Evolutionary conservation across 1,140 invertebrate genomes (phyloP).

Genomic region (Drosophila persimilis): DNA sequence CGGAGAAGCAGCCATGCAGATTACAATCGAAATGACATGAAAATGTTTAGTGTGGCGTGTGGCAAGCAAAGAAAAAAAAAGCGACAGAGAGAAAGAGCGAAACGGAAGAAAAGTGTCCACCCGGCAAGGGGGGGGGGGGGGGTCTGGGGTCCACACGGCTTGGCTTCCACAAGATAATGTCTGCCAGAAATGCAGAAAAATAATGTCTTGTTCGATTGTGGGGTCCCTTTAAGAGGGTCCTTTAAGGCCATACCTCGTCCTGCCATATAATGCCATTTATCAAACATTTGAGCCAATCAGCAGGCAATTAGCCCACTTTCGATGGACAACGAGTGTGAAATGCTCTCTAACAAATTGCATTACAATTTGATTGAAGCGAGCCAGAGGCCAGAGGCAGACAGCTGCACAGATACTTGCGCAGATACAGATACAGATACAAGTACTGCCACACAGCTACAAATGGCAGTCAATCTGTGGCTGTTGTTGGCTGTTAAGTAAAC

Average conservation of each 20-base stretch:
- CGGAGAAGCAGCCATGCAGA: slow-evolving; percentile 69
- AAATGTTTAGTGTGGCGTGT: slow-evolving; percentile 80
- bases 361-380: slow-evolving; percentile 58
- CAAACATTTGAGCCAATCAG: slow-evolving; percentile 23
- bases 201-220: slow-evolving; percentile 74
- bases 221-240: neutral
- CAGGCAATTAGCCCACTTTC: slow-evolving; percentile 65
- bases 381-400: neutral
- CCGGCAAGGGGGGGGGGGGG: neutral
- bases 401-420: neutral
- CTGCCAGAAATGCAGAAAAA: slow-evolving; percentile 45
- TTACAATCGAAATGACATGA: slow-evolving; percentile 82
- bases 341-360: slow-evolving; percentile 57
- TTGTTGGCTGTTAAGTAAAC: slow-evolving; percentile 65
- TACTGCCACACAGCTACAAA: slow-evolving; percentile 7
- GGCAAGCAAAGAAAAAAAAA: slow-evolving; percentile 26
- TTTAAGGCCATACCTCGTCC: too few species aligned
- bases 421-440: slow-evolving; percentile 20
- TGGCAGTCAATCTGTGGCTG: slow-evolving; percentile 29
- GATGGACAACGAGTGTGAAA: slow-evolving; percentile 29
- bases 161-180: slow-evolving; percentile 69
- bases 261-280: slow-evolving; percentile 18
- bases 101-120: slow-evolving; percentile 56
- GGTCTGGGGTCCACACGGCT: slow-evolving; percentile 35
- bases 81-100: slow-evolving; percentile 5